A percentile compares a stretch with the other conserved stretches of the same genome.
These are phyloP conservation scores for Drepanosiphum platanoidis DNA, from an alignment of 2,888 invertebrate genomes.

Conservation along the genomic window DNA sequence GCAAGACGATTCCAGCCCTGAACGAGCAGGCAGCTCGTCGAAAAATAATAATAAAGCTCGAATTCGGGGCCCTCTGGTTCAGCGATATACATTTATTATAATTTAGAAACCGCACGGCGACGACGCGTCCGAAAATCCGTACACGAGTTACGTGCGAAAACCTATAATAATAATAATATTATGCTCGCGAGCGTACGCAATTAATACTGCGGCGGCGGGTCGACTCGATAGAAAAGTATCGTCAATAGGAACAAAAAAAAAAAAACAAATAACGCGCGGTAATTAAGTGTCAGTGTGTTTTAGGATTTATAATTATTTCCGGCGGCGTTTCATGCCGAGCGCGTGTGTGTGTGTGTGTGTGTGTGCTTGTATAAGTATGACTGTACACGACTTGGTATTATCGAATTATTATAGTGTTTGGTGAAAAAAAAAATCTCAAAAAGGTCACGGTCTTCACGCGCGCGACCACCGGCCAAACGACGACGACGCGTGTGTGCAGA, in stretches of 20 bases:
- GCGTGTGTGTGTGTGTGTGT: not conserved
- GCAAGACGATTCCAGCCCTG: no score
- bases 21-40: no score
- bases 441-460: constrained; percentile 14
- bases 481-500: constrained; percentile 14
- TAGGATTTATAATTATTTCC: constrained; percentile 33
- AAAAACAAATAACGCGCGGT: not conserved
- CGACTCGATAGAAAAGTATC: not conserved
- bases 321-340: constrained; percentile 24
- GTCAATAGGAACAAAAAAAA: not conserved
- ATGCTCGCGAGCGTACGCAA: no score
- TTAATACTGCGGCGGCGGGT: not conserved
- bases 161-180: no score
- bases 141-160: no score
- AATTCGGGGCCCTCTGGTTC: no score
- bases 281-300: constrained; percentile 5
- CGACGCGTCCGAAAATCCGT: no score
- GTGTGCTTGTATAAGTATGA: not conserved
- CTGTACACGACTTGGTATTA: no score
- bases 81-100: no score
- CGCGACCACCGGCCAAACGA: not conserved
- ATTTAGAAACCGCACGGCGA: no score
- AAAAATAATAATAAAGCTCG: no score
- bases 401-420: no score
- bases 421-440: not conserved